phyloP scores from a whole-genome alignment of 2,888 invertebrate genomes.

The Neuroscelio doddi region DNA sequence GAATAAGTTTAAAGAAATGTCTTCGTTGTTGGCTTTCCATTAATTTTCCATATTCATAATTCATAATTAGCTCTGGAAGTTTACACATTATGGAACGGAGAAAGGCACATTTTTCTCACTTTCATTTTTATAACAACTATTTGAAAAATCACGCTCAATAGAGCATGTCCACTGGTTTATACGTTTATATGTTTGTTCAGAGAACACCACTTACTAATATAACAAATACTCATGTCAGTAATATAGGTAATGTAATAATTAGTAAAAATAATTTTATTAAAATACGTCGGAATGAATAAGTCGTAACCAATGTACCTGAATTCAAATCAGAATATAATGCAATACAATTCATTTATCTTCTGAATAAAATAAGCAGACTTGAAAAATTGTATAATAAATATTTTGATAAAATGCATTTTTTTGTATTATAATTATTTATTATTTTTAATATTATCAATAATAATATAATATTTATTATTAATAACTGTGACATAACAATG shows the following conservation, averaged over 20 bases:
- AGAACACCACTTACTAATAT: neutral
- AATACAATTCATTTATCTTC: too few species aligned
- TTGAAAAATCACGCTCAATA: neutral
- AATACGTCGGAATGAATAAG: neutral
- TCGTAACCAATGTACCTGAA: too few species aligned
- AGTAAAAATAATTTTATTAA: neutral
- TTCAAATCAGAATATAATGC: too few species aligned
- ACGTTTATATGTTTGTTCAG: neutral
- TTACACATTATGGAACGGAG: neutral
- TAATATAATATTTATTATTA: too few species aligned
- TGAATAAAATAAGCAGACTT: too few species aligned
- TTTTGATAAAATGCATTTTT: too few species aligned
- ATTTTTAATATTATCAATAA: too few species aligned
- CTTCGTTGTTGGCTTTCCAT: neutral
- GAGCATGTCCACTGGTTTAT: constrained; percentile 2
- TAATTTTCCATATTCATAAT: constrained; percentile 10
- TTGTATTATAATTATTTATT: too few species aligned
- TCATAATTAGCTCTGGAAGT: too few species aligned
- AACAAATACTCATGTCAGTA: neutral
- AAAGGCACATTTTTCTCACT: constrained; percentile 10
- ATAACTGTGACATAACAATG: too few species aligned
- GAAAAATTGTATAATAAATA: too few species aligned
- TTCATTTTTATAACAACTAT: neutral
- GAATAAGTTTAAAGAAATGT: too few species aligned
- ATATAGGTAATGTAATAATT: neutral